Evolutionary conservation across 2,888 invertebrate genomes (phyloP).

Genomic region (Caenorhabditis becei): DNA sequence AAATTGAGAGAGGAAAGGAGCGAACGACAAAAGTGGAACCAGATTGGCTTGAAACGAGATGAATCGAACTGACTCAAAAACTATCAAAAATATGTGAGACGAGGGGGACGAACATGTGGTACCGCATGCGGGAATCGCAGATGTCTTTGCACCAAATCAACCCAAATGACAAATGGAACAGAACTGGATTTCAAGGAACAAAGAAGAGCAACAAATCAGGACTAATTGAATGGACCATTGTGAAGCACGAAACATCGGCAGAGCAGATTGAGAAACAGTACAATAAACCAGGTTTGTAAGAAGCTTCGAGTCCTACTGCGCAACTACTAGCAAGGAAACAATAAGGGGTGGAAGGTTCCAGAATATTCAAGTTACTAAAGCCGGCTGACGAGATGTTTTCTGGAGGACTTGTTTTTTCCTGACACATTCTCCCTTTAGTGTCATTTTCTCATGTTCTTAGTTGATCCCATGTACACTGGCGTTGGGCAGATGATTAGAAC

Average conservation of each 20-base stretch:
- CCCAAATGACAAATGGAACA: conserved; percentile 16
- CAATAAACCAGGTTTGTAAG: too few relatives aligned
- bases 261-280: too few relatives aligned
- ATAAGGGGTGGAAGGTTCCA: conserved; percentile 41
- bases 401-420: conserved; percentile 41
- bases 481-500: not conserved
- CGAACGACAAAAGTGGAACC: conserved; percentile 57
- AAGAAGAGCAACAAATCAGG: not conserved
- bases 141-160: conserved; percentile 46
- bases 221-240: not conserved
- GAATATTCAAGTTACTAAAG: conserved; percentile 52
- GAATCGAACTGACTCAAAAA: conserved; percentile 2
- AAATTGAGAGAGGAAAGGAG: conserved; percentile 8
- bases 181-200: not conserved
- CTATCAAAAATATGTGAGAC: conserved; percentile 25
- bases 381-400: conserved; percentile 29
- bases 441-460: too few relatives aligned
- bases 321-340: conserved; percentile 11
- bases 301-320: too few relatives aligned
- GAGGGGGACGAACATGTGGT: conserved; percentile 42
- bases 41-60: conserved; percentile 27
- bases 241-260: too few relatives aligned
- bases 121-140: conserved; percentile 27
- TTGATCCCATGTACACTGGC: too few relatives aligned
- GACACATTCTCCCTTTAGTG: conserved; percentile 16